phyloP scores from a whole-genome alignment of 2,797 vertebrate species.

The Etheostoma nigrum region DNA sequence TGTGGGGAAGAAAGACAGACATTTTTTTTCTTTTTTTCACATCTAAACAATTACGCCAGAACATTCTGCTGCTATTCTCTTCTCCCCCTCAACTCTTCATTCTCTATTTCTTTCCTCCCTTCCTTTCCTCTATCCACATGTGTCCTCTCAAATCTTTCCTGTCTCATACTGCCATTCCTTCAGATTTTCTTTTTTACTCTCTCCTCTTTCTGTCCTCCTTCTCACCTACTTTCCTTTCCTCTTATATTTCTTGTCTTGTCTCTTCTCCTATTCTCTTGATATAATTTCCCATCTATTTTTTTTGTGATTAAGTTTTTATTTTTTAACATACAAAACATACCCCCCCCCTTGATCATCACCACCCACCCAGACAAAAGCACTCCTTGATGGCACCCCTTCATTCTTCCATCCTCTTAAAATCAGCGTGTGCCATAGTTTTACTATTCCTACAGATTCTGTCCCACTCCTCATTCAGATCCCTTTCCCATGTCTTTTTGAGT shows the following conservation, averaged over 20 bases:
- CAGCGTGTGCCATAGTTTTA: no score
- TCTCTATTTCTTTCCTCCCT: background rate
- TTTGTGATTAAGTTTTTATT: no score
- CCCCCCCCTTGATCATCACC: no score
- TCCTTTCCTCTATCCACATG: background rate
- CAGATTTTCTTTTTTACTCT: background rate
- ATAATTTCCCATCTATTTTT: background rate
- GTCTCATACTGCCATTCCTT: background rate
- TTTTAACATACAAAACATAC: no score
- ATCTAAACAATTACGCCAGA: conserved; percentile 7
- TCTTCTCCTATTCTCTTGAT: background rate
- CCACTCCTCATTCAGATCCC: no score
- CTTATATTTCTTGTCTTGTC: background rate
- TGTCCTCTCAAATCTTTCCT: background rate
- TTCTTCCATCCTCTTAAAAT: no score
- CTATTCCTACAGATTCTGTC: no score
- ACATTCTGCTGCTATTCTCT: conserved; percentile 8
- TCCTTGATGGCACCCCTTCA: no score
- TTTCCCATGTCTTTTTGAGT: no score
- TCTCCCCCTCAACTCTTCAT: background rate
- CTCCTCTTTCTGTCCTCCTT: no score
- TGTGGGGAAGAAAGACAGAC: conserved; percentile 1
- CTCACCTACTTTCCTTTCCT: background rate
- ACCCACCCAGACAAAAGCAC: no score
- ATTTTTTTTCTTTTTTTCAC: background rate